phyloP scores from a whole-genome alignment of 1,140 invertebrate species.

The Condylostylus longicornis region DNA sequence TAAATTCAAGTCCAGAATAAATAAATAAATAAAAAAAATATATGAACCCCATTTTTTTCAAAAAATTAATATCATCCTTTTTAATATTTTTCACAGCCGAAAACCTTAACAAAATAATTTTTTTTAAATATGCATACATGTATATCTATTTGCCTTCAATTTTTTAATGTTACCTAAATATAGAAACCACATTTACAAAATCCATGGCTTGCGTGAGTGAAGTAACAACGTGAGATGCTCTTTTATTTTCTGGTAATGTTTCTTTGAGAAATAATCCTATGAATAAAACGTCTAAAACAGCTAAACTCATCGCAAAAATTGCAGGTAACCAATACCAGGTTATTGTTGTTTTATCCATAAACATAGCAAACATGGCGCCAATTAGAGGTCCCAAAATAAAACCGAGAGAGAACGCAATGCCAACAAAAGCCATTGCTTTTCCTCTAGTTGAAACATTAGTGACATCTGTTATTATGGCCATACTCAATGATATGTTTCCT shows the following conservation, averaged over 20 bases:
- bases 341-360: slow-evolving; percentile 41
- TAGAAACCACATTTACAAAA: slow-evolving; percentile 37
- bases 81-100: slow-evolving; percentile 44
- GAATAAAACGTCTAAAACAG: slow-evolving; percentile 64
- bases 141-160: background rate
- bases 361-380: slow-evolving; percentile 77
- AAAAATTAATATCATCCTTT: slow-evolving; percentile 39
- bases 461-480: slow-evolving; percentile 91
- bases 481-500: slow-evolving; percentile 89
- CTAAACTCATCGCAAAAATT: slow-evolving; percentile 63
- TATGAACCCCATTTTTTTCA: slow-evolving; percentile 62
- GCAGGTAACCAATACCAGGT: slow-evolving; percentile 77
- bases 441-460: slow-evolving; percentile 65
- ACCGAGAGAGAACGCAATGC: slow-evolving; percentile 92
- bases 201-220: slow-evolving; percentile 56
- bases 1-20: slow-evolving; percentile 96
- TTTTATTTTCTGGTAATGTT: slow-evolving; percentile 60
- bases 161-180: slow-evolving; percentile 22
- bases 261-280: slow-evolving; percentile 66
- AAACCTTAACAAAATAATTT: slow-evolving; percentile 36
- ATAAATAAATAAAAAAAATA: slow-evolving; percentile 95
- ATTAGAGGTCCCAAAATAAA: slow-evolving; percentile 93
- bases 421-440: slow-evolving; percentile 92
- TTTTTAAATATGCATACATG: slow-evolving; percentile 1
- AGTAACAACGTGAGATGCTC: slow-evolving; percentile 45